phyloP scores from a whole-genome alignment of 1,140 invertebrate species.

The Zaprionus capensis region DNA sequence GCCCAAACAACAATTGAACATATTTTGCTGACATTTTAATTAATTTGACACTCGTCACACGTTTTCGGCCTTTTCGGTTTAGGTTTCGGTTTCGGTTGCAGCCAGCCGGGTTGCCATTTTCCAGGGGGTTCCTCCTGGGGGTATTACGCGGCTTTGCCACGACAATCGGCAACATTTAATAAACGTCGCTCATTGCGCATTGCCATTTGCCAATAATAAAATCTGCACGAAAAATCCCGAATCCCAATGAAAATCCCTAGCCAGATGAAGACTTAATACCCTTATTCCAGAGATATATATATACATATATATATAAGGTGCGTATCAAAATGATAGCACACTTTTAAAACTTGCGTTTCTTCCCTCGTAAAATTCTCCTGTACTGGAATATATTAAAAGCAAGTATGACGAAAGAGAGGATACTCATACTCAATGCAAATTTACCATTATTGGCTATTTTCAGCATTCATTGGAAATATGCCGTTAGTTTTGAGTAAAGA shows the following conservation, averaged over 20 bases:
- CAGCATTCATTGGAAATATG: too few species aligned
- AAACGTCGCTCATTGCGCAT: slow-evolving; percentile 31
- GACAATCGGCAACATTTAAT: slow-evolving; percentile 62
- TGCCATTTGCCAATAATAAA: slow-evolving; percentile 30
- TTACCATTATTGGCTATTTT: too few species aligned
- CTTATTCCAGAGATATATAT: neutral
- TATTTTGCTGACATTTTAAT: slow-evolving; percentile 84
- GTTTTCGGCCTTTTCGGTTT: slow-evolving; percentile 25
- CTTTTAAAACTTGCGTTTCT: too few species aligned
- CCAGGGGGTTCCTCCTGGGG: slow-evolving; percentile 18
- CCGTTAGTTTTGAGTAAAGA: too few species aligned
- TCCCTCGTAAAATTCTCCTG: too few species aligned
- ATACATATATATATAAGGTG: neutral
- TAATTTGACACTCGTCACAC: slow-evolving; percentile 78
- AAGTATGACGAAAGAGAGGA: too few species aligned
- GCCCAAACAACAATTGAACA: slow-evolving; percentile 73
- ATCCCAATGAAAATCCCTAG: slow-evolving; percentile 1
- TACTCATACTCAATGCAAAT: too few species aligned
- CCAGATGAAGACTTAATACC: neutral
- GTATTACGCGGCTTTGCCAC: slow-evolving; percentile 60
- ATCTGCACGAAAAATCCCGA: neutral
- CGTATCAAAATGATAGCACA: too few species aligned
- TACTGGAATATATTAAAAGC: too few species aligned
- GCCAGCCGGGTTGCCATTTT: slow-evolving; percentile 12
- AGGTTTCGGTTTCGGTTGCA: slow-evolving; percentile 1